A percentile compares a stretch with the other conserved stretches of the same genome.
These are phyloP conservation scores for Petrocephalus zakoni DNA, from an alignment of 2,113 vertebrate genomes.

Conservation along the genomic window DNA sequence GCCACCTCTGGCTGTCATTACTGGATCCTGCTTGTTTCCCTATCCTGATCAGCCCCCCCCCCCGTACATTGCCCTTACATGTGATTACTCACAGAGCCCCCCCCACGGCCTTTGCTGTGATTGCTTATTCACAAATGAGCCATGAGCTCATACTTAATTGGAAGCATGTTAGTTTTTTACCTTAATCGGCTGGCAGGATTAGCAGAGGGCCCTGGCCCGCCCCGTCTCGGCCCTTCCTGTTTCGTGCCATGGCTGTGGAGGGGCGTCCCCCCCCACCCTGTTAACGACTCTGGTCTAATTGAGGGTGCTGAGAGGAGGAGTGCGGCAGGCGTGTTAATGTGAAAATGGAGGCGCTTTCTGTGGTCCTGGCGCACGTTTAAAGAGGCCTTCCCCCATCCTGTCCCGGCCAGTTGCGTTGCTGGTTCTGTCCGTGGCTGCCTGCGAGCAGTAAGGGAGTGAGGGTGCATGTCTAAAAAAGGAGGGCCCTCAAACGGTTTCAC, in stretches of 20 bases:
- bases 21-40: background rate
- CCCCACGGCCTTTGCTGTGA: background rate
- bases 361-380: background rate
- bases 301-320: background rate
- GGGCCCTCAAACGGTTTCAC: background rate
- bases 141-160: slow-evolving; percentile 22
- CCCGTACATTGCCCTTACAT: background rate
- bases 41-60: background rate
- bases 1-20: background rate
- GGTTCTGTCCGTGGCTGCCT: background rate
- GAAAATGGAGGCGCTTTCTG: background rate
- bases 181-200: slow-evolving; percentile 12
- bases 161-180: slow-evolving; percentile 9
- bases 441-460: background rate
- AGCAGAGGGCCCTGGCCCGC: background rate
- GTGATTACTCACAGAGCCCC: slow-evolving; percentile 8
- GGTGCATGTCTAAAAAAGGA: background rate
- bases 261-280: background rate
- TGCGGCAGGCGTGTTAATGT: background rate
- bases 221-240: background rate
- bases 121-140: slow-evolving; percentile 26
- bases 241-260: background rate
- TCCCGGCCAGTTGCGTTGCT: background rate
- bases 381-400: background rate
- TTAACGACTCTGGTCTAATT: background rate